phyloP scores from a whole-genome alignment of 1,140 invertebrate species.

The Scaptodrosophila lebanonensis region DNA sequence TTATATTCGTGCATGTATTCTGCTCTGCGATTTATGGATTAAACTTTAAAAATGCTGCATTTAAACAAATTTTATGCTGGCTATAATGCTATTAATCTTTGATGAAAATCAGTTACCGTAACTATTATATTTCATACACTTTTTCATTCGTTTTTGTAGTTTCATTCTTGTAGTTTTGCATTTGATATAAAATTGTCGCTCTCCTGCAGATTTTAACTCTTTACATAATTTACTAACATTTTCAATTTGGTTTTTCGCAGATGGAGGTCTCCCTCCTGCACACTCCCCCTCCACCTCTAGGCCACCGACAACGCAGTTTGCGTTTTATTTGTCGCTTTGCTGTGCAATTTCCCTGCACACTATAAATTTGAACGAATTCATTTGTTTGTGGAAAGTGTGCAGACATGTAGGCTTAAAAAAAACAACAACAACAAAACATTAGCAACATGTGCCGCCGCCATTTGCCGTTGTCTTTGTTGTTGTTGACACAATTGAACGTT shows the following conservation, averaged over 20 bases:
- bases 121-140: no score
- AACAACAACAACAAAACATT: conserved; percentile 21
- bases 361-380: conserved; percentile 55
- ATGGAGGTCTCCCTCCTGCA: no score
- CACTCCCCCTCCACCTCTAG: conserved; percentile 2
- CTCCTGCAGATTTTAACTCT: not conserved
- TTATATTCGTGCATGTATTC: no score
- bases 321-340: conserved; percentile 5
- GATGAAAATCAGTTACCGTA: no score
- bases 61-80: no score
- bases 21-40: no score
- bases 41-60: no score
- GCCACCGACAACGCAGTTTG: not conserved
- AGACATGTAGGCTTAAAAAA: conserved; percentile 19
- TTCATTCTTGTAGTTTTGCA: no score
- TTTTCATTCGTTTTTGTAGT: no score
- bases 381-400: conserved; percentile 58
- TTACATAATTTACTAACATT: conserved; percentile 33
- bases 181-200: no score
- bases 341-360: conserved; percentile 44
- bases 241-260: conserved; percentile 48
- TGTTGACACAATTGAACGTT: conserved; percentile 62
- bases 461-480: conserved; percentile 34
- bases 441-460: conserved; percentile 28
- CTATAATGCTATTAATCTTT: no score